A percentile compares a stretch with the other conserved stretches of the same genome.
phyloP scores from a whole-genome alignment of 2,113 vertebrate species.

The Hiodon alosoides region DNA sequence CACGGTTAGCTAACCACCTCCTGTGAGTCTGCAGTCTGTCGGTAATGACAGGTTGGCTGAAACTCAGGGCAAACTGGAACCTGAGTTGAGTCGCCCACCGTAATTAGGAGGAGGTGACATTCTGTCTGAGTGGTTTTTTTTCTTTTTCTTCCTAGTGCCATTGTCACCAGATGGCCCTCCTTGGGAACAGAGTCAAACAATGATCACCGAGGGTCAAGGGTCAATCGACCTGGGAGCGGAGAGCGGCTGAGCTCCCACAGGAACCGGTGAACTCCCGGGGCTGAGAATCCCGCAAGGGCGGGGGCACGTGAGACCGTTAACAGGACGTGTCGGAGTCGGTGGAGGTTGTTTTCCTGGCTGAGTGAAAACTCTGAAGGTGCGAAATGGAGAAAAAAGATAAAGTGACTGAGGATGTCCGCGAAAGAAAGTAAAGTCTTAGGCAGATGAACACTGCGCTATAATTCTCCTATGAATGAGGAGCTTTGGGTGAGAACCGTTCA shows the following conservation, averaged over 20 bases:
- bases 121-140: conserved; percentile 15
- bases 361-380: conserved; percentile 37
- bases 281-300: too few relatives aligned
- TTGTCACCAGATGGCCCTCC: conserved; percentile 63
- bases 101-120: conserved; percentile 28
- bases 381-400: neutral
- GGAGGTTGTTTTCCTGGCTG: neutral
- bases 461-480: too few relatives aligned
- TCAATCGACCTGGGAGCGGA: conserved; percentile 40
- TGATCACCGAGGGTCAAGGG: conserved; percentile 55
- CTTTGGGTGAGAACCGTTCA: too few relatives aligned
- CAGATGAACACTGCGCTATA: too few relatives aligned
- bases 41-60: conserved; percentile 50
- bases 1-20: conserved; percentile 22
- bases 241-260: conserved; percentile 17
- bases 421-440: too few relatives aligned
- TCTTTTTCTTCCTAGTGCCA: conserved; percentile 38
- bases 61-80: conserved; percentile 34
- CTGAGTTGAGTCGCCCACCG: conserved; percentile 18
- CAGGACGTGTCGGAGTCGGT: too few relatives aligned
- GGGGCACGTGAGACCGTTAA: too few relatives aligned
- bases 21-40: conserved; percentile 40
- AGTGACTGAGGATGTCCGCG: too few relatives aligned
- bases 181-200: conserved; percentile 64
- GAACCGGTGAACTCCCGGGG: too few relatives aligned